A percentile compares a stretch with the other conserved stretches of the same genome.
These are phyloP conservation scores for Acropora yongei DNA, from an alignment of 64 coral and sea anemone species.

Conservation along the genomic window DNA sequence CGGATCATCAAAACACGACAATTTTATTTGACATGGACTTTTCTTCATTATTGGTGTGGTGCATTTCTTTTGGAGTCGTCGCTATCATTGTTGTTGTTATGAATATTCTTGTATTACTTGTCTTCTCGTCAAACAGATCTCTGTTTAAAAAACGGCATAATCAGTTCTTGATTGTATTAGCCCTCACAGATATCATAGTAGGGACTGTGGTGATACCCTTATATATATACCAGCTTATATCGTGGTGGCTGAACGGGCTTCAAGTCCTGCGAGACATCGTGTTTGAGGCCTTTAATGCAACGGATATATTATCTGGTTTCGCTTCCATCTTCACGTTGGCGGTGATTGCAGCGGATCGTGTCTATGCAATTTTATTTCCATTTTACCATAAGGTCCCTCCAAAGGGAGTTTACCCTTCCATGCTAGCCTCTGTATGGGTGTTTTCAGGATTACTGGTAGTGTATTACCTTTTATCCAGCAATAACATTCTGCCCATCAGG, in stretches of 20 bases:
- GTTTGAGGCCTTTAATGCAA: slow-evolving; percentile 51
- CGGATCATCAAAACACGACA: not conserved
- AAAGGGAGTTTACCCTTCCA: slow-evolving; percentile 26
- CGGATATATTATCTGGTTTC: slow-evolving; percentile 76
- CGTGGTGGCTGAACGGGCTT: slow-evolving; percentile 9
- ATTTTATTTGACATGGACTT: not conserved
- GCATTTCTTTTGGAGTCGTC: slow-evolving; percentile 14
- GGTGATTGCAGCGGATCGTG: slow-evolving; percentile 60
- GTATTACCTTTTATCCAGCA: slow-evolving; percentile 58
- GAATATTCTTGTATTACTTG: slow-evolving; percentile 58
- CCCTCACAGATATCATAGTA: slow-evolving; percentile 65
- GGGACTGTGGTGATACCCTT: slow-evolving; percentile 67
- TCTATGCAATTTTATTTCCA: slow-evolving; percentile 64
- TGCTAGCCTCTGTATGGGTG: slow-evolving; percentile 52
- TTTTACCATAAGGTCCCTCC: slow-evolving; percentile 34
- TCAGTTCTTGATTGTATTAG: slow-evolving; percentile 67
- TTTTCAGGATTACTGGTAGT: slow-evolving; percentile 50
- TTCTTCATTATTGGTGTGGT: slow-evolving; percentile 8
- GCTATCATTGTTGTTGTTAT: slow-evolving; percentile 50
- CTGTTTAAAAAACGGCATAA: slow-evolving; percentile 70
- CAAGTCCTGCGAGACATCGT: slow-evolving; percentile 23
- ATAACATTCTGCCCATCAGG: slow-evolving; percentile 19
- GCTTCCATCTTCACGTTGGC: slow-evolving; percentile 82
- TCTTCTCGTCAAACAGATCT: slow-evolving; percentile 44
- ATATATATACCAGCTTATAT: slow-evolving; percentile 65